Evolutionary conservation across 2,888 invertebrate species (phyloP), one percentile per base, ranked within the genome.

Genomic region (Leptinotarsa tumamoca): DNA sequence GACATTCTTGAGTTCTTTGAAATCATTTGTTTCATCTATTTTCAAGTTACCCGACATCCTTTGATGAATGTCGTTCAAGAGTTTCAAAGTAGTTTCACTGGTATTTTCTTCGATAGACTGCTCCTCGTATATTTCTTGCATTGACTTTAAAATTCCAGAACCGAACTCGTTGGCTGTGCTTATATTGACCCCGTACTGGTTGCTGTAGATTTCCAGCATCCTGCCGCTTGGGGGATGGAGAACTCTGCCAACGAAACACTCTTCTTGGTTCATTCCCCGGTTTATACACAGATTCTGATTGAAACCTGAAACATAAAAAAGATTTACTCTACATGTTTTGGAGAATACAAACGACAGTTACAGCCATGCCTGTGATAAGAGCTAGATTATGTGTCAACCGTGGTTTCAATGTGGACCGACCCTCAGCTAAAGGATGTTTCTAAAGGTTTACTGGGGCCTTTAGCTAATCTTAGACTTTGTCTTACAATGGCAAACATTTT

Each of bases 121-220:
- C 61, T 58, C 10, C 5, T 21, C 50, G n/a, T 68, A n/a, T 15
- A 83, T 72, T 50, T 83, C 76, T 14, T 81, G 80, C 18, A 82
- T 74, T 15, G 82, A 75, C 49, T 81, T 27, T 4, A 81, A 17
- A 5, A 77, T 75, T 1, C 84, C 85, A 43, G 76, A 80, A 27
- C 85, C 85, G 69, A 87, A 85, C 17, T 84, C 77, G 85, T 96
- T 95, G 0, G 93, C 92, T 0, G 97, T 97, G 84, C 96, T 95
- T 81, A 98, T 93, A 86, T 96, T 95, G 74, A 97, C 90, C 0
- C 97, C 97, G 0, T 95, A 95, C 86, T 97, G 96, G 86, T 96
- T 94, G 76, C 96, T 94, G 81, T 92, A 93, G 0, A 97, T 91
- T 86, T 96, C 95, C 71, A 98, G 84, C 73, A 92, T 92, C 73